Evolutionary conservation across 2,113 vertebrate genomes (phyloP).

Genomic region (Donacobius atricapilla): DNA sequence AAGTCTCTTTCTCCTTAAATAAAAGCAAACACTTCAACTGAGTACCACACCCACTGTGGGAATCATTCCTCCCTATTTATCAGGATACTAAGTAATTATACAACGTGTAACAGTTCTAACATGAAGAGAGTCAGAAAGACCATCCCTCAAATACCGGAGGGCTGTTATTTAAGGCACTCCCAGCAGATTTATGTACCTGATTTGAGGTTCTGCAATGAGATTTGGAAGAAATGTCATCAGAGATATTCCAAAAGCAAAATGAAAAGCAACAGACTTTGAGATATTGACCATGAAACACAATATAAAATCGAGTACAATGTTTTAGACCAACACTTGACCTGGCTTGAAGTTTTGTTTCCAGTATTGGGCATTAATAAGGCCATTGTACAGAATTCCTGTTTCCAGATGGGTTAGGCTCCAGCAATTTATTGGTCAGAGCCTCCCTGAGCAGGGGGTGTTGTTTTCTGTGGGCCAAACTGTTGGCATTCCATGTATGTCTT

Average conservation of each 20-base stretch:
- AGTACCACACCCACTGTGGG: neutral
- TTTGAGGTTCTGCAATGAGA: neutral
- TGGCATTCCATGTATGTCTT: neutral
- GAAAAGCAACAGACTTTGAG: neutral
- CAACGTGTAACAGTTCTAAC: neutral
- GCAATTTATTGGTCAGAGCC: neutral
- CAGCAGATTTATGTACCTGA: neutral
- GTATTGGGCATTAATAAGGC: neutral
- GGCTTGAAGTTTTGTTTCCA: neutral
- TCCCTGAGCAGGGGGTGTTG: neutral
- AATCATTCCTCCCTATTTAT: neutral
- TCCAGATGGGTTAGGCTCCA: neutral
- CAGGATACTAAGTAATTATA: neutral
- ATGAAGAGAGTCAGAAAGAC: neutral
- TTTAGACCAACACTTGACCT: accelerated
- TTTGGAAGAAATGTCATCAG: neutral
- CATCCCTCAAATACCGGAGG: neutral
- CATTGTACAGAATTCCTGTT: neutral
- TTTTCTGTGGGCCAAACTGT: neutral
- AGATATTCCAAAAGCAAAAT: neutral
- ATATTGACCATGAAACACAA: neutral
- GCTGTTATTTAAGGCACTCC: neutral
- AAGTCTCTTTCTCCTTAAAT: neutral
- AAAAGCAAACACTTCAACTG: neutral
- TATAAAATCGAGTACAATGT: neutral